Percentiles rank a stretch among this genome's conserved stretches.
These are phyloP conservation scores for Sandelia bainsii DNA, from an alignment of 2,797 vertebrate species.

Conservation along the genomic window DNA sequence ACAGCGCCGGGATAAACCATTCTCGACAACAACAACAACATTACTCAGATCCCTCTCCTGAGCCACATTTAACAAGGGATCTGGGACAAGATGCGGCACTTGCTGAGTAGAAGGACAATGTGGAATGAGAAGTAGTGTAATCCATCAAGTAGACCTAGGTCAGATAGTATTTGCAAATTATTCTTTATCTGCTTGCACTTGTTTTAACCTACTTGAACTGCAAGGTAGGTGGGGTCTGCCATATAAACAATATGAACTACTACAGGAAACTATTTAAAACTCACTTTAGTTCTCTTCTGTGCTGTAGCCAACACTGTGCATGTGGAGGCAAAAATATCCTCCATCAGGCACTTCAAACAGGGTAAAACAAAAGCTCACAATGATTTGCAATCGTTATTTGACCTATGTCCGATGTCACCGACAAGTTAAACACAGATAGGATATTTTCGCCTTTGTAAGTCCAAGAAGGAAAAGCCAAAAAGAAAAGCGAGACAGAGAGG, in stretches of 20 bases:
- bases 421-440: conserved; percentile 57
- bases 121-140: conserved; percentile 47
- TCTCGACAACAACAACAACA: conserved; percentile 67
- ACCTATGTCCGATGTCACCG: conserved; percentile 57
- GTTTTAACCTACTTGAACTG: conserved; percentile 55
- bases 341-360: conserved; percentile 35
- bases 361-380: conserved; percentile 52
- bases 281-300: conserved; percentile 24
- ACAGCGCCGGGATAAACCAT: conserved; percentile 49
- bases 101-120: conserved; percentile 43
- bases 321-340: conserved; percentile 18
- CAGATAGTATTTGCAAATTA: conserved; percentile 53
- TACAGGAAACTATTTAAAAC: conserved; percentile 40
- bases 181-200: conserved; percentile 47
- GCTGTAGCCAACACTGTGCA: conserved; percentile 22
- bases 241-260: conserved; percentile 10
- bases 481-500: conserved; percentile 72
- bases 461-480: conserved; percentile 62
- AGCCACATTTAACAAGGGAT: conserved; percentile 68
- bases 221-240: conserved; percentile 30
- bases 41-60: conserved; percentile 70
- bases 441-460: conserved; percentile 60
- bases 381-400: conserved; percentile 54
- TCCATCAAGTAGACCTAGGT: conserved; percentile 61
- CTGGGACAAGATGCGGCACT: conserved; percentile 34